phyloP scores from a whole-genome alignment of 2,797 vertebrate genomes.

The Taeniopygia guttata region DNA sequence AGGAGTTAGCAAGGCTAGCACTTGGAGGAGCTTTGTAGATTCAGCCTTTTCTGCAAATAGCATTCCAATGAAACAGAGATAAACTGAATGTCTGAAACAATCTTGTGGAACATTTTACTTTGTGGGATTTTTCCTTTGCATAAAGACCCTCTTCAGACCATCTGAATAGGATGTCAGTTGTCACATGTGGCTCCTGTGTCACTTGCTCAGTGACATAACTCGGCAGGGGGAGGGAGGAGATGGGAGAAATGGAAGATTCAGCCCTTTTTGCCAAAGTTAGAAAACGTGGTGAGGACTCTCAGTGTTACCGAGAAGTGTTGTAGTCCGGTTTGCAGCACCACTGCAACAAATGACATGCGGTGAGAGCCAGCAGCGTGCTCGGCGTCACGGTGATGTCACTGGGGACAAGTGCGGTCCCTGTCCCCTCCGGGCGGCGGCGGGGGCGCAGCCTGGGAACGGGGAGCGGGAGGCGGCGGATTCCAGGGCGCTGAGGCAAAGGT shows the following conservation, averaged over 20 bases:
- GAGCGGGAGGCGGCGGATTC: too few relatives aligned
- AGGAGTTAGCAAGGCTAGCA: background rate
- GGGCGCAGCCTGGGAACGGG: background rate
- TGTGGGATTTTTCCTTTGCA: background rate
- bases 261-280: background rate
- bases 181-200: background rate
- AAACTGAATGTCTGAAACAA: background rate
- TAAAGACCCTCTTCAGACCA: background rate
- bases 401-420: background rate
- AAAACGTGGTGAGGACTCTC: background rate
- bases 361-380: background rate
- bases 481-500: constrained; percentile 50
- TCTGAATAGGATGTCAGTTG: background rate
- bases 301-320: background rate
- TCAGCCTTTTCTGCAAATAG: constrained; percentile 34
- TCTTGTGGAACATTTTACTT: background rate
- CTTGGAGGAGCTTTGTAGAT: constrained; percentile 17
- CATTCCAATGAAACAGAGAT: background rate
- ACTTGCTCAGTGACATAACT: background rate
- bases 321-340: background rate
- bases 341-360: background rate
- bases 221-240: background rate
- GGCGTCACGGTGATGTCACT: background rate
- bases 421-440: background rate
- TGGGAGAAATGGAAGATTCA: background rate